Evolutionary conservation across 2,113 vertebrate genomes (phyloP), one percentile per base, ranked within the genome.

Genomic region (Hydrolagus affinis): DNA sequence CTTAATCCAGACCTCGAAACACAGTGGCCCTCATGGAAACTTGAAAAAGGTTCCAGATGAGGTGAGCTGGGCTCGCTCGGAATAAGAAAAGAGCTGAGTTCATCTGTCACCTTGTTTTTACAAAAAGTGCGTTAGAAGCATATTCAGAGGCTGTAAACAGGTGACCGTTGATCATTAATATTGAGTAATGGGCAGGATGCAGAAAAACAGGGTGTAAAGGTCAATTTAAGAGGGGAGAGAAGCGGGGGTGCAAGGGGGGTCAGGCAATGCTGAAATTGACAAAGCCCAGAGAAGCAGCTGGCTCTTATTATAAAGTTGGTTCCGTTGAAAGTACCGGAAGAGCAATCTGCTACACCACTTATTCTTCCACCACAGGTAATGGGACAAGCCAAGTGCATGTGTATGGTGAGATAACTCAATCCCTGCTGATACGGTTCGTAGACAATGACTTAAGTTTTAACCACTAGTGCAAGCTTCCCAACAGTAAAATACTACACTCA

Each of bases 101-200:
- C 59, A 80, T 62, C 30, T 80, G n/a, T 23, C 77, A 80, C 77
- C 77, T 80, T 44, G 44, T 44, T 44, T 80, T 80, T 25, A 80
- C 62, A 64, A 64, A 80, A 59, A 80, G 77, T 44, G 44, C 44
- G n/a, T 64, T 80, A 60, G 62, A 64, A 80, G 23, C 23, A 80
- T 59, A 80, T 80, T 80, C 60, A 17, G 77, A 80, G 77, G 77
- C 60, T 64, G 77, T 57, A 25, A 62, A 80, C 77, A 8, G 28
- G 60, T 30, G 78, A 83, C 78, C 66, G 78, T 62, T 68, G 78
- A 60, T 83, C 78, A 83, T 83, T 83, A 83, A 83, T 83, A 83
- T 60, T 83, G 78, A 83, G 78, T 83, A 83, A 83, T 83, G 78
- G 78, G 23, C 78, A 83, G 78, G 78, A 83, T 66, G 66, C 66